These are phyloP conservation scores for Sarcophaga subvicina DNA, from an alignment of 2,888 invertebrate species.

Conservation along the genomic window DNA sequence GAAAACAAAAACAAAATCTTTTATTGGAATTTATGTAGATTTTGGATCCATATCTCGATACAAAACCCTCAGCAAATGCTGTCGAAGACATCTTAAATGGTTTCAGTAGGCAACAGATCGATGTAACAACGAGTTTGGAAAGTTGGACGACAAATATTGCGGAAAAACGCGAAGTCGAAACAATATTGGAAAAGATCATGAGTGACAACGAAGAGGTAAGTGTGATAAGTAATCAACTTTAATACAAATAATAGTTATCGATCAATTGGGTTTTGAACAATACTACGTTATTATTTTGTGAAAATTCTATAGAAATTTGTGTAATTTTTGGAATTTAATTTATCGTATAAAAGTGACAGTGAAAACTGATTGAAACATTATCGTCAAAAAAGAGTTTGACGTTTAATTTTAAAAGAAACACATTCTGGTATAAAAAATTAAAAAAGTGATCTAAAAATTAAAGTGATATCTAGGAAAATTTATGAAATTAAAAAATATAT, in stretches of 20 bases:
- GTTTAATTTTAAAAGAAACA: too few relatives aligned
- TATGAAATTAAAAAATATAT: too few relatives aligned
- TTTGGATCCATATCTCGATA: slow-evolving; percentile 87
- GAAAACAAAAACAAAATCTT: slow-evolving; percentile 63
- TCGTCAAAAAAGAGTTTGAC: too few relatives aligned
- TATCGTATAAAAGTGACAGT: too few relatives aligned
- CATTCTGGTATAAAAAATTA: too few relatives aligned
- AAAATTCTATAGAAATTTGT: too few relatives aligned
- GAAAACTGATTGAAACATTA: too few relatives aligned
- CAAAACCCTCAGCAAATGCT: slow-evolving; percentile 86
- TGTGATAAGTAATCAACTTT: slow-evolving; percentile 46
- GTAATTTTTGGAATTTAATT: too few relatives aligned
- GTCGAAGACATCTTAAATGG: slow-evolving; percentile 87
- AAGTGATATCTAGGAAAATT: too few relatives aligned
- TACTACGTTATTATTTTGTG: too few relatives aligned
- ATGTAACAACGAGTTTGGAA: slow-evolving; percentile 87
- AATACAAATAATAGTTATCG: too few relatives aligned
- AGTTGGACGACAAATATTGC: slow-evolving; percentile 87
- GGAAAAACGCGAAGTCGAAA: slow-evolving; percentile 83
- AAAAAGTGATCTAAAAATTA: too few relatives aligned
- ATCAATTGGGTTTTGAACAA: background rate
- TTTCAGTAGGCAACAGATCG: slow-evolving; percentile 85
- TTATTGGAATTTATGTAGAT: slow-evolving; percentile 81
- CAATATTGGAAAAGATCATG: slow-evolving; percentile 83
- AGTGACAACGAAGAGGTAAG: slow-evolving; percentile 87